A percentile compares a stretch with the other conserved stretches of the same genome.
These are phyloP conservation scores for Sclerodermus sp. DNA, from an alignment of 2,888 invertebrate species.

Conservation along the genomic window DNA sequence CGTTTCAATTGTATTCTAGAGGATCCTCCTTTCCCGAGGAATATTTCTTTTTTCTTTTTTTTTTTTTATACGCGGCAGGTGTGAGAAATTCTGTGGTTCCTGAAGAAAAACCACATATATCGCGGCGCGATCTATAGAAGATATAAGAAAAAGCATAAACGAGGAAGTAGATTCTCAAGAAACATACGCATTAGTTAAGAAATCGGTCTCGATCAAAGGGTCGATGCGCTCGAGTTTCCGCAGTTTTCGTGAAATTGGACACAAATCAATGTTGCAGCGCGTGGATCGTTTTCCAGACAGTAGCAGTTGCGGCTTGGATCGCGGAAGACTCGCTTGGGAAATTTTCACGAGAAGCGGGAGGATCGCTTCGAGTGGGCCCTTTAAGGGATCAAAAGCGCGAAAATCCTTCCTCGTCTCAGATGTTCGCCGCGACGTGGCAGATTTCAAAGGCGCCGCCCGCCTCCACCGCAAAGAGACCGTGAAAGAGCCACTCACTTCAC, in stretches of 20 bases:
- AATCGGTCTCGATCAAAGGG: conserved; percentile 2
- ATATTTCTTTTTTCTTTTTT: no score
- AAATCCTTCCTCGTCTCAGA: conserved; percentile 47
- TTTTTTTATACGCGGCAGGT: no score
- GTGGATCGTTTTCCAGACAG: no score
- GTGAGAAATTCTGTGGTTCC: no score
- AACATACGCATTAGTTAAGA: conserved; percentile 22
- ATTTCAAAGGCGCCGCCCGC: conserved; percentile 38
- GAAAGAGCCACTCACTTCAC: conserved; percentile 24
- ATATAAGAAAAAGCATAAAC: not conserved
- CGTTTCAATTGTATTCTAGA: no score
- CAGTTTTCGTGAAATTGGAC: not conserved
- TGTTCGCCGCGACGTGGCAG: conserved; percentile 38
- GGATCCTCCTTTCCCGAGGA: no score
- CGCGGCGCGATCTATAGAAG: not conserved
- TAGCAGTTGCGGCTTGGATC: no score
- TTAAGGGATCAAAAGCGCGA: conserved; percentile 48
- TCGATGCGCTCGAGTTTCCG: conserved; percentile 3
- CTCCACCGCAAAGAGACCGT: conserved; percentile 9
- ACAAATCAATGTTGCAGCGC: not conserved
- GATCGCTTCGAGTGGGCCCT: not conserved
- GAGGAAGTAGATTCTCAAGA: conserved; percentile 22
- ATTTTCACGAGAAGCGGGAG: not conserved
- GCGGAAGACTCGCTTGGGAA: not conserved
- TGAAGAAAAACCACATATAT: conserved; percentile 5